Conservation (phyloP, 2,113 vertebrate genomes). For the Podarcis cretensis region DNA sequence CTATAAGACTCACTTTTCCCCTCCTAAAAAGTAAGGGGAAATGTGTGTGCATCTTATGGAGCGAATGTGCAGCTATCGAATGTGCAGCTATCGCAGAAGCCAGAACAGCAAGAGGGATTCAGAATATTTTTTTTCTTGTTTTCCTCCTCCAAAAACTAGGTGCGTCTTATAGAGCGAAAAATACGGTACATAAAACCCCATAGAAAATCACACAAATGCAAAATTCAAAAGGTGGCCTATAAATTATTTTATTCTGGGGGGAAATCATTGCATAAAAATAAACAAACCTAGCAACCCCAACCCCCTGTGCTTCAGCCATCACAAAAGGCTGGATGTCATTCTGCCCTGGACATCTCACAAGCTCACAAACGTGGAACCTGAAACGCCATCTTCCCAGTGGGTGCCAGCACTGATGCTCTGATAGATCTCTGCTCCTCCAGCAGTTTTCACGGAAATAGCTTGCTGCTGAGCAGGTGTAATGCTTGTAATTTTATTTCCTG, state of each 20-base stretch:
- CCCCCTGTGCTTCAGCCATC: not conserved
- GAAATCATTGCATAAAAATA: not conserved
- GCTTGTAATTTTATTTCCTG: constrained; percentile 60
- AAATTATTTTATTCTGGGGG: no score
- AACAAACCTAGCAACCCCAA: not conserved
- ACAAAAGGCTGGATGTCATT: not conserved
- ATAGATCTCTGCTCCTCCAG: not conserved
- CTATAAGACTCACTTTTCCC: no score
- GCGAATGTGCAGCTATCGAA: no score
- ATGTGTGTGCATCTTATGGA: no score
- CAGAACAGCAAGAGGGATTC: no score
- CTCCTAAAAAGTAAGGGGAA: no score
- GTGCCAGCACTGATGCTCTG: no score
- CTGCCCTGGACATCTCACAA: not conserved
- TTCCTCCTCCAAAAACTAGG: no score
- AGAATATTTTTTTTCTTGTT: no score
- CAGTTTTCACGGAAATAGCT: constrained; percentile 20
- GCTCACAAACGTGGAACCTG: no score
- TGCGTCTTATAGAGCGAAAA: no score
- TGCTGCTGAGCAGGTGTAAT: constrained; percentile 10
- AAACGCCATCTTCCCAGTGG: not conserved
- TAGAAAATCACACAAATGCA: not conserved
- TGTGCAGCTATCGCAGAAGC: no score
- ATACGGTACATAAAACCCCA: not conserved
- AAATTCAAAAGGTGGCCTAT: not conserved